Percentiles rank a stretch among this genome's conserved stretches.
phyloP scores from a whole-genome alignment of 2,888 invertebrate genomes.

The Cryptops parisi region DNA sequence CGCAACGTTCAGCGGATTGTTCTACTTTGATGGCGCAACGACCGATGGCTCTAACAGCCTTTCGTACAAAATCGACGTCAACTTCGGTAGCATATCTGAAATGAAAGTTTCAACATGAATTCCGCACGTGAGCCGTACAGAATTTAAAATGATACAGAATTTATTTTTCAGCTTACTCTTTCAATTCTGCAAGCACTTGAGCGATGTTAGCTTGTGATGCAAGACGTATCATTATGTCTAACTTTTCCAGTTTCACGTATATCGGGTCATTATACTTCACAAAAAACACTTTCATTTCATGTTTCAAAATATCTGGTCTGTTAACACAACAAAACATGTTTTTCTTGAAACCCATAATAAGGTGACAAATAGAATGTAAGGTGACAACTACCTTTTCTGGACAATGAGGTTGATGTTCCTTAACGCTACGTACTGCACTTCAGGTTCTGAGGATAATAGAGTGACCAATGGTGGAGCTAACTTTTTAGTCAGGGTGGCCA shows the following conservation, averaged over 20 bases:
- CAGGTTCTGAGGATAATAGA: constrained; percentile 91
- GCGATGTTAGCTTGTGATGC: constrained; percentile 97
- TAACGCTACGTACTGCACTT: constrained; percentile 97
- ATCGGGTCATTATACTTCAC: constrained; percentile 99
- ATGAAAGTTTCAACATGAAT: constrained; percentile 9
- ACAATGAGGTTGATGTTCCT: constrained; percentile 98
- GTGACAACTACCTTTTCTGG: constrained; percentile 55
- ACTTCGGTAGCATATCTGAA: constrained; percentile 83
- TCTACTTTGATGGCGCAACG: constrained; percentile 98
- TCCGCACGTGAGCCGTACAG: no score
- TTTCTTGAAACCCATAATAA: no score
- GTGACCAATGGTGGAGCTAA: constrained; percentile 98
- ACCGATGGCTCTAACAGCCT: constrained; percentile 96
- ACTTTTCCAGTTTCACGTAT: constrained; percentile 95
- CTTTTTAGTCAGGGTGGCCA: constrained; percentile 85
- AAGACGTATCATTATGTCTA: constrained; percentile 98
- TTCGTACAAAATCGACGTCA: constrained; percentile 98
- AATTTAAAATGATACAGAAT: neutral
- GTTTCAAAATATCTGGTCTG: constrained; percentile 91
- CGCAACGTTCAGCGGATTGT: constrained; percentile 95
- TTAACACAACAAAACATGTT: neutral
- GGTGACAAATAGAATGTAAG: neutral
- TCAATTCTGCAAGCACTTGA: constrained; percentile 92
- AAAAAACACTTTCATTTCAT: constrained; percentile 99
- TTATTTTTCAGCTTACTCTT: constrained; percentile 47